These are phyloP conservation scores for Hermetia illucens DNA, from an alignment of 1,140 invertebrate genomes.

Conservation along the genomic window DNA sequence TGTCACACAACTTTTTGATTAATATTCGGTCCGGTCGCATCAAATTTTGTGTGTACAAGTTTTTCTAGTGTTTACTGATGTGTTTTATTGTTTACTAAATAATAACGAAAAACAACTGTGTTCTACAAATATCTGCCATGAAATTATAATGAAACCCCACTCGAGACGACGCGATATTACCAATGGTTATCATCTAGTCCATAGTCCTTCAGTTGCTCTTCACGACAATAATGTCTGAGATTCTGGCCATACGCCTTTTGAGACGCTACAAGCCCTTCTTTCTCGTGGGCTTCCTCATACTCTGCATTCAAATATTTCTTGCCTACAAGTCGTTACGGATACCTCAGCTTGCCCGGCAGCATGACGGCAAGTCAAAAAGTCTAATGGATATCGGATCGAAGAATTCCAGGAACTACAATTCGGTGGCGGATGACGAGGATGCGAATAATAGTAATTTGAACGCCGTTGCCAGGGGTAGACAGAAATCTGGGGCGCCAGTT, in stretches of 20 bases:
- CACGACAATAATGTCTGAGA: conserved; percentile 6
- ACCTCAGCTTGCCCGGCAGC: not conserved
- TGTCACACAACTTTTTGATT: too few species aligned
- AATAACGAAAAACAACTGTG: too few species aligned
- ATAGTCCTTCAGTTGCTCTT: too few species aligned
- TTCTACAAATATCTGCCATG: too few species aligned
- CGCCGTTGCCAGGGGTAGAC: not conserved
- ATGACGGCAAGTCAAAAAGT: not conserved
- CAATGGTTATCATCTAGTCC: too few species aligned
- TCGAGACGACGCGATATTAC: too few species aligned
- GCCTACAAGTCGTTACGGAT: conserved; percentile 28
- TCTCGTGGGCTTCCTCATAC: conserved; percentile 29
- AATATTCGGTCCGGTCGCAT: too few species aligned
- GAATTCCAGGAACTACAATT: not conserved
- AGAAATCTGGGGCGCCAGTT: not conserved
- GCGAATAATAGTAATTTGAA: conserved; percentile 3
- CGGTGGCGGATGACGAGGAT: conserved; percentile 9
- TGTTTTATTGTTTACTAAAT: too few species aligned
- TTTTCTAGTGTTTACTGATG: too few species aligned
- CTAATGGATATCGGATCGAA: not conserved
- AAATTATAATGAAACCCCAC: too few species aligned
- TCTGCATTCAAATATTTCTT: conserved; percentile 33
- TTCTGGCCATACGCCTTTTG: conserved; percentile 20
- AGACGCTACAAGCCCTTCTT: conserved; percentile 33
- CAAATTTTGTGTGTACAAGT: too few species aligned